phyloP scores from a whole-genome alignment of 2,888 invertebrate species.

The Lithophane ornitopus region DNA sequence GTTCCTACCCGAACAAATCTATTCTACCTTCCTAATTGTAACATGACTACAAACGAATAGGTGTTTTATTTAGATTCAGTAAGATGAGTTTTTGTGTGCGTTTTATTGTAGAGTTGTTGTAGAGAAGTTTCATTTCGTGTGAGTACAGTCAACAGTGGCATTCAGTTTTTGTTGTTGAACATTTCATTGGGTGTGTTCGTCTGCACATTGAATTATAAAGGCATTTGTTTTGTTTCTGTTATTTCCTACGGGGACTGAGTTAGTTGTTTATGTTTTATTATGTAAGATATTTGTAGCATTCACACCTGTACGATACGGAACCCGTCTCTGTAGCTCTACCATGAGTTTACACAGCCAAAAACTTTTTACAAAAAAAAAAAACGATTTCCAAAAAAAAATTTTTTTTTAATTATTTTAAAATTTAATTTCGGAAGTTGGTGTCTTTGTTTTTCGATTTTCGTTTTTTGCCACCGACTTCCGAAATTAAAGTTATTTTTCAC shows the following conservation, averaged over 20 bases:
- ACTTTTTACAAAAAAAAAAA: too few relatives aligned
- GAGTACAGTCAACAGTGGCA: slow-evolving; percentile 26
- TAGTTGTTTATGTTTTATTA: slow-evolving; percentile 6
- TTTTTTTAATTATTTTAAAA: too few relatives aligned
- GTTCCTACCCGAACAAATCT: slow-evolving; percentile 24
- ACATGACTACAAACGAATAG: not conserved
- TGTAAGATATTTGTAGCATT: not conserved
- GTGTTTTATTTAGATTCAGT: not conserved
- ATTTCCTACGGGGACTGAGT: not conserved
- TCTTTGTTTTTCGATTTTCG: too few relatives aligned
- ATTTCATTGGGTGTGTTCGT: slow-evolving; percentile 28
- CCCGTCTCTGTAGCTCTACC: not conserved
- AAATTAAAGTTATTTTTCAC: too few relatives aligned
- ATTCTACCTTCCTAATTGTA: slow-evolving; percentile 10
- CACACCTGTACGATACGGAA: not conserved
- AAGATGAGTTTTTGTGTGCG: not conserved
- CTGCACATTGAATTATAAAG: slow-evolving; percentile 43
- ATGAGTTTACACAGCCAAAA: too few relatives aligned
- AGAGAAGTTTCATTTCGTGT: slow-evolving; percentile 40
- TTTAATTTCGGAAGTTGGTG: too few relatives aligned
- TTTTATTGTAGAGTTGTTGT: slow-evolving; percentile 19
- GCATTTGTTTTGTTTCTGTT: slow-evolving; percentile 26
- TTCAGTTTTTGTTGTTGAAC: slow-evolving; percentile 17
- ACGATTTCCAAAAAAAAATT: too few relatives aligned
- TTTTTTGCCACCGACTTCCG: too few relatives aligned